Conservation (phyloP, 2,113 vertebrate genomes). For the Channa maculata region DNA sequence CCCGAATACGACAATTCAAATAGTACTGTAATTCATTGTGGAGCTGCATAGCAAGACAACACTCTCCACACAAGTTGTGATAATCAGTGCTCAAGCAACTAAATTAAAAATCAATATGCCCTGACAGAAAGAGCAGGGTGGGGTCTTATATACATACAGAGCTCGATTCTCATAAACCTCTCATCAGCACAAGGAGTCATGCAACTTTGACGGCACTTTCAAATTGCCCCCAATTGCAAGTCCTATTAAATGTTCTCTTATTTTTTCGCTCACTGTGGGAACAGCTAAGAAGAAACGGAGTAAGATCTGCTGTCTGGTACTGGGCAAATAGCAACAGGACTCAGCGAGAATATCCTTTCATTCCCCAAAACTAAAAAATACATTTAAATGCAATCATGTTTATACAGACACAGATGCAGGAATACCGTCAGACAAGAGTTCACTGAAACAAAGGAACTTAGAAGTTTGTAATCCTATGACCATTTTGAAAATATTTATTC, state of each 20-base stretch:
- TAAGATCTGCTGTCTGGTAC: neutral
- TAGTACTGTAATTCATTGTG: conserved; percentile 33
- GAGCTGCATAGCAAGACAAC: conserved; percentile 4
- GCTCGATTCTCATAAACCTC: conserved; percentile 31
- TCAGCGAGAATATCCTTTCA: too few relatives aligned
- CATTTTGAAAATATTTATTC: neutral
- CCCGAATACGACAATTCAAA: conserved; percentile 28
- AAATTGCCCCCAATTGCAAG: neutral
- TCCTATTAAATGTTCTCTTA: neutral
- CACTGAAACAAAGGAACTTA: too few relatives aligned
- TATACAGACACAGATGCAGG: too few relatives aligned
- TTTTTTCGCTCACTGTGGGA: neutral
- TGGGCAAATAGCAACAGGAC: neutral
- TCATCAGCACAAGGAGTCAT: conserved; percentile 20
- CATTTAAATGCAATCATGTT: too few relatives aligned
- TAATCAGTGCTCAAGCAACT: neutral
- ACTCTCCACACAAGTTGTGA: neutral
- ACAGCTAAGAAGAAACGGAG: neutral
- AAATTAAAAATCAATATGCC: conserved; percentile 21
- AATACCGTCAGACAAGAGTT: too few relatives aligned
- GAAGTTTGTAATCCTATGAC: neutral
- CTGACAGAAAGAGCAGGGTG: conserved; percentile 12
- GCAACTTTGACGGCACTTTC: conserved; percentile 37
- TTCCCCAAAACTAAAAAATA: too few relatives aligned
- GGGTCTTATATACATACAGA: neutral